A percentile compares a stretch with the other conserved stretches of the same genome.
Conservation (phyloP, 2,888 invertebrate genomes). For the Auanema freiburgensis region DNA sequence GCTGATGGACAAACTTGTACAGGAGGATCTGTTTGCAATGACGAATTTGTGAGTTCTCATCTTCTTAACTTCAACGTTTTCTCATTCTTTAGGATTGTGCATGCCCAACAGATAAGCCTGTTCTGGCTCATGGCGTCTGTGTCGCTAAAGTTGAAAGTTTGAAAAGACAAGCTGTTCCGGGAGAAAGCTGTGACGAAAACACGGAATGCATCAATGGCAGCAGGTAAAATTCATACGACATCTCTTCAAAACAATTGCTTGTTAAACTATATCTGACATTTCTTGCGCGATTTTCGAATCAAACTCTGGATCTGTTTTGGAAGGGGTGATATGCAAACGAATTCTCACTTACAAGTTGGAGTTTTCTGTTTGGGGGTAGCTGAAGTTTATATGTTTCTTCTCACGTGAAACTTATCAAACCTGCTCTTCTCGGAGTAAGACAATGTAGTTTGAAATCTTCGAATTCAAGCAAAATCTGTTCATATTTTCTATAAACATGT, state of each 20-base stretch:
- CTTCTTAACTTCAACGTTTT: not conserved
- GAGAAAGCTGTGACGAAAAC: conserved; percentile 40
- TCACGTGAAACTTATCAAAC: too few relatives aligned
- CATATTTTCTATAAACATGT: too few relatives aligned
- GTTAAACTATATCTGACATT: conserved; percentile 1
- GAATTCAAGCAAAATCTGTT: too few relatives aligned
- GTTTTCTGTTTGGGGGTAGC: too few relatives aligned
- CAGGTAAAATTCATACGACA: conserved; percentile 24
- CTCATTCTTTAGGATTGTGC: conserved; percentile 45
- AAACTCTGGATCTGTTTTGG: conserved; percentile 32
- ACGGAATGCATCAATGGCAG: conserved; percentile 39
- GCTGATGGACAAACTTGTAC: conserved; percentile 43
- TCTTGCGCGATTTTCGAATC: conserved; percentile 40
- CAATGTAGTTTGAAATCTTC: too few relatives aligned
- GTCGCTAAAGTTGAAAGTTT: conserved; percentile 23
- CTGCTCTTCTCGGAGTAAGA: too few relatives aligned
- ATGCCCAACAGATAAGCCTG: conserved; percentile 52
- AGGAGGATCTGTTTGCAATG: conserved; percentile 48
- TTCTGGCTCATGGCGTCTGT: conserved; percentile 51
- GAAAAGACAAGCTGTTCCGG: conserved; percentile 34
- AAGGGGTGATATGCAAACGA: conserved; percentile 23
- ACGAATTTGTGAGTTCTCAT: conserved; percentile 23
- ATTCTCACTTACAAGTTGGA: not conserved
- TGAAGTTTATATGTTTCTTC: too few relatives aligned
- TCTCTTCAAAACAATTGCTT: not conserved